Evolutionary conservation across 1,140 invertebrate genomes (phyloP).

Genomic region (Drosophila sproati): DNA sequence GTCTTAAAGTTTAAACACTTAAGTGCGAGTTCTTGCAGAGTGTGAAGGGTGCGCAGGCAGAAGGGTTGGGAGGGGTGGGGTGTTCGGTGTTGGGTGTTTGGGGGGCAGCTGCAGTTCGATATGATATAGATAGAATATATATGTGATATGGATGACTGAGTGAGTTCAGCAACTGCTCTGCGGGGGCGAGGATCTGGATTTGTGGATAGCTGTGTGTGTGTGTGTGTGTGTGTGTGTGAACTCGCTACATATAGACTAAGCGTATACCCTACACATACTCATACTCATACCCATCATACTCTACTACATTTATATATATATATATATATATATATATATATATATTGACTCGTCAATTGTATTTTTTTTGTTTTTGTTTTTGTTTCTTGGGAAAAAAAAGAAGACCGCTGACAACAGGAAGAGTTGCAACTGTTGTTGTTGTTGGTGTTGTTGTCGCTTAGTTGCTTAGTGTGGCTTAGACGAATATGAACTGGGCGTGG

Average conservation of each 20-base stretch:
- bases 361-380: background rate
- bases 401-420: background rate
- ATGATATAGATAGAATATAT: constrained; percentile 10
- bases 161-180: background rate
- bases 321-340: constrained; percentile 22
- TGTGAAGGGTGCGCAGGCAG: constrained; percentile 7
- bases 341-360: constrained; percentile 29
- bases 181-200: background rate
- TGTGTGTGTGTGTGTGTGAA: background rate
- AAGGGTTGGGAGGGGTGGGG: background rate
- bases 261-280: constrained; percentile 33
- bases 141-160: constrained; percentile 27
- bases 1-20: constrained; percentile 68
- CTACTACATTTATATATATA: constrained; percentile 4
- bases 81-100: background rate
- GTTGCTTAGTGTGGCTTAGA: constrained; percentile 83
- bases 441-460: background rate
- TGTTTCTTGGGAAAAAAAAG: background rate
- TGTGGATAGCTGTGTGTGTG: background rate
- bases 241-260: constrained; percentile 39
- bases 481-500: constrained; percentile 89
- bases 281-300: constrained; percentile 9
- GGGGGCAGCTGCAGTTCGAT: constrained; percentile 16
- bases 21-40: constrained; percentile 52
- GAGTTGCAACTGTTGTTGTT: background rate